These are phyloP conservation scores for Thomomys bottae DNA, from an alignment of 2,113 vertebrate species.

Conservation along the genomic window DNA sequence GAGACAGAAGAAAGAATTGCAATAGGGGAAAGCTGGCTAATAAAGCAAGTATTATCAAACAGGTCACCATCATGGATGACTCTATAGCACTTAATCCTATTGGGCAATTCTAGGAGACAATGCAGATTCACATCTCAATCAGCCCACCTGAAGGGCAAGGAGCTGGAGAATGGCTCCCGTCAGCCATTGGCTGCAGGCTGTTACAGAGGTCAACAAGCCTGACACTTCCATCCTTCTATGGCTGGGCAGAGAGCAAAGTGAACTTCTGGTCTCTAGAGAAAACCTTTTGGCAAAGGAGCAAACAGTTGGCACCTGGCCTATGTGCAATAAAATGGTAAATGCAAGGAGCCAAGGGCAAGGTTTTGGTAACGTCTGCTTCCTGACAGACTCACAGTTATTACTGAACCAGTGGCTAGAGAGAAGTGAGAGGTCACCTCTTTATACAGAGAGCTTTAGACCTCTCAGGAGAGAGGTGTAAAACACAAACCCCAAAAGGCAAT, in stretches of 20 bases:
- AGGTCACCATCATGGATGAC: neutral
- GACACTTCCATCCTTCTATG: neutral
- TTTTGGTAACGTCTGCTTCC: neutral
- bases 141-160: fast-evolving
- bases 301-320: neutral
- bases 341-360: neutral
- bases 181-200: neutral
- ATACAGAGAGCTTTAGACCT: neutral
- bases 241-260: neutral
- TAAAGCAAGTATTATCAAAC: neutral
- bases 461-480: neutral
- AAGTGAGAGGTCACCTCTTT: neutral
- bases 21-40: neutral
- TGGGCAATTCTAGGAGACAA: neutral
- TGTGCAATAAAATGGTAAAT: fast-evolving
- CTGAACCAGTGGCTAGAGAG: neutral
- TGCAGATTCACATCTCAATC: neutral
- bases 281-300: neutral
- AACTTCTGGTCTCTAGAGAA: neutral
- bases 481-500: neutral
- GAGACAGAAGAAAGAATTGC: neutral
- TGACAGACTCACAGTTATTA: neutral
- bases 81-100: neutral
- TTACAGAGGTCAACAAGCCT: neutral
- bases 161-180: neutral